Evolutionary conservation across 2,888 invertebrate species (phyloP).

Genomic region (Rosalia funebris): DNA sequence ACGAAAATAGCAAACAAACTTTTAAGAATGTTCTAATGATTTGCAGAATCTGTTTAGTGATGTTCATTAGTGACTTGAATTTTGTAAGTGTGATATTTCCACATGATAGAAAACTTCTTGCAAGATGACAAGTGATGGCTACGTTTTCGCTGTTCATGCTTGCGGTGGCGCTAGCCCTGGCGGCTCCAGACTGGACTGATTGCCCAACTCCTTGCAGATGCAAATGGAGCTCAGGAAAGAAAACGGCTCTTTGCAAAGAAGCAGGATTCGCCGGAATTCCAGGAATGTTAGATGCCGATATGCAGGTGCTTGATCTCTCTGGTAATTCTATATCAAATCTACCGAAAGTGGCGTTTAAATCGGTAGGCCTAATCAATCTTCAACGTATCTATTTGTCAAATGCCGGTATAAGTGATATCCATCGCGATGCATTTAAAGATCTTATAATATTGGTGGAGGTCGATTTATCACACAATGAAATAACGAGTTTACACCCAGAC

Average conservation of each 20-base stretch:
- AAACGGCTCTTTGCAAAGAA: slow-evolving; percentile 86
- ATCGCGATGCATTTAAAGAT: slow-evolving; percentile 87
- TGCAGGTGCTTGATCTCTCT: slow-evolving; percentile 87
- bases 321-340: slow-evolving; percentile 82
- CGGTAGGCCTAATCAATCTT: slow-evolving; percentile 82
- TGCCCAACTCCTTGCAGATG: slow-evolving; percentile 88
- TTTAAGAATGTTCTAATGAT: neutral
- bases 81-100: slow-evolving; percentile 36
- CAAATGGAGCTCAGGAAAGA: slow-evolving; percentile 93
- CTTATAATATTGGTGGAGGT: slow-evolving; percentile 87
- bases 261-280: slow-evolving; percentile 84
- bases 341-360: slow-evolving; percentile 81
- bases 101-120: slow-evolving; percentile 41
- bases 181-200: slow-evolving; percentile 85
- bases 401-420: slow-evolving; percentile 79
- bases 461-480: slow-evolving; percentile 85
- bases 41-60: slow-evolving; percentile 10
- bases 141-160: slow-evolving; percentile 59
- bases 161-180: slow-evolving; percentile 64
- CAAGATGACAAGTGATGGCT: slow-evolving; percentile 61
- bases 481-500: slow-evolving; percentile 77
- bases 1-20: neutral
- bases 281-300: slow-evolving; percentile 74
- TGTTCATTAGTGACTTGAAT: slow-evolving; percentile 14
- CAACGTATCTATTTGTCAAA: slow-evolving; percentile 84